A percentile compares a stretch with the other conserved stretches of the same genome.
Conservation (phyloP, 2,113 vertebrate species). For the Ctenodactylus gundi region DNA sequence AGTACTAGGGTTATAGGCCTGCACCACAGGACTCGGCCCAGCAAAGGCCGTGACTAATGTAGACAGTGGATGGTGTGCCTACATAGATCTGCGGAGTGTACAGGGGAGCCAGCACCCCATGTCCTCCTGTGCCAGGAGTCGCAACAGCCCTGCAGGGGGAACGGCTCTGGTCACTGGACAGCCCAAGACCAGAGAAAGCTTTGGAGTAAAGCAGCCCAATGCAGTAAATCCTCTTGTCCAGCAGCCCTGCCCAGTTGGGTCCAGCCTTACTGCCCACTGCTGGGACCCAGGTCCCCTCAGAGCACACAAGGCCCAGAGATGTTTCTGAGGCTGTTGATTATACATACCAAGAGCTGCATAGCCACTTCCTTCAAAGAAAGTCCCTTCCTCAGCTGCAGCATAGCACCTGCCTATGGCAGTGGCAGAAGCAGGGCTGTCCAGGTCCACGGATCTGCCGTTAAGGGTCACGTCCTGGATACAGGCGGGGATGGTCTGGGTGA, state of each 20-base stretch:
- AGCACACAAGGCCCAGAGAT: background rate
- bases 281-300: background rate
- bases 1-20: no score
- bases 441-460: slow-evolving; percentile 85
- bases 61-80: background rate
- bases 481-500: slow-evolving; percentile 90
- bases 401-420: slow-evolving; percentile 89
- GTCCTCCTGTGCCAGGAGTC: background rate
- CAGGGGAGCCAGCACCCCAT: fast-evolving
- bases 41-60: background rate
- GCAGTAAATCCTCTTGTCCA: background rate
- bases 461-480: slow-evolving; percentile 88
- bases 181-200: background rate
- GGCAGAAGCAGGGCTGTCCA: slow-evolving; percentile 77
- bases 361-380: slow-evolving; percentile 93
- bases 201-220: background rate
- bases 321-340: background rate
- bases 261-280: background rate
- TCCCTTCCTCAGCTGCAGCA: slow-evolving; percentile 86
- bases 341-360: slow-evolving; percentile 90
- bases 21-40: no score
- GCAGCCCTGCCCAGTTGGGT: background rate
- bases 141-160: background rate
- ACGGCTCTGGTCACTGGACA: background rate
- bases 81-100: background rate